These are phyloP conservation scores for Mythimna albipuncta DNA, from an alignment of 2,888 invertebrate species.

Conservation along the genomic window DNA sequence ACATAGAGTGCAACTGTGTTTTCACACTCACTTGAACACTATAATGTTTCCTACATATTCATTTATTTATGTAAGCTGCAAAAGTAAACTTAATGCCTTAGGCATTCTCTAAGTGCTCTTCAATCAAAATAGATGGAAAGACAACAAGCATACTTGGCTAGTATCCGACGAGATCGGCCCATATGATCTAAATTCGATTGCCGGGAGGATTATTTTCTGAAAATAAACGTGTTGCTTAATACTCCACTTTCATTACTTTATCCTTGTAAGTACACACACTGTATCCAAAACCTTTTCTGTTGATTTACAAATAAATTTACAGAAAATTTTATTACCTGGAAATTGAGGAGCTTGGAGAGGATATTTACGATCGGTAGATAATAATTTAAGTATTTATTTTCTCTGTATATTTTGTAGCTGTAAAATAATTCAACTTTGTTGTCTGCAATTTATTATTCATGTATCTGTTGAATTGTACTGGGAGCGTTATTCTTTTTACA, in stretches of 20 bases:
- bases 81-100: too few species aligned
- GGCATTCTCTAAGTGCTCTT: too few species aligned
- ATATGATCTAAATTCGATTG: too few species aligned
- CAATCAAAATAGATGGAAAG: too few species aligned
- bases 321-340: constrained; percentile 42
- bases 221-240: not conserved
- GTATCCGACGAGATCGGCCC: too few species aligned
- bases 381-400: constrained; percentile 17
- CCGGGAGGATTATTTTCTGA: not conserved
- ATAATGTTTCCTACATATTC: too few species aligned
- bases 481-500: too few species aligned
- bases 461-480: not conserved
- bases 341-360: not conserved
- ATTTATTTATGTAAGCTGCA: too few species aligned
- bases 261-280: not conserved
- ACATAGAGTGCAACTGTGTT: too few species aligned
- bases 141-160: too few species aligned
- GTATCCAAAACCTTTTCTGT: constrained; percentile 8
- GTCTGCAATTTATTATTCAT: not conserved
- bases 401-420: constrained; percentile 2
- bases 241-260: constrained; percentile 7
- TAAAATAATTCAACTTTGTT: constrained; percentile 4
- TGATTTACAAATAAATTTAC: constrained; percentile 48
- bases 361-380: constrained; percentile 29
- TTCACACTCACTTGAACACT: too few species aligned